phyloP scores from a whole-genome alignment of 2,888 invertebrate genomes.

The Frankliniella fusca region DNA sequence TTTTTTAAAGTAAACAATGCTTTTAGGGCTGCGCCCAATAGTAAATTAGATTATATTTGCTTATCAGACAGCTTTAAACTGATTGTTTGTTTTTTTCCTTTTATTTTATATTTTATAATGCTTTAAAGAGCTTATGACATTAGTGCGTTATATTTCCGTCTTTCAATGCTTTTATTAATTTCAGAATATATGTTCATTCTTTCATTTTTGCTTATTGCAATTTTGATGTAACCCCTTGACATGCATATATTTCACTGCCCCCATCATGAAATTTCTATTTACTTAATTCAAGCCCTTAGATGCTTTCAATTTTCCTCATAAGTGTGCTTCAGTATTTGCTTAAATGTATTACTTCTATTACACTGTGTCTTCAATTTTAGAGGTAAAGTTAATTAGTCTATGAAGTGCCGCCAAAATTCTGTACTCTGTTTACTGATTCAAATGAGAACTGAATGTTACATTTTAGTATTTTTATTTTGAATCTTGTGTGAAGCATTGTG shows the following conservation, averaged over 20 bases:
- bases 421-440: background rate
- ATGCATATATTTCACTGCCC: too few relatives aligned
- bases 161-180: too few relatives aligned
- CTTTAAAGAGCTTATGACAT: too few relatives aligned
- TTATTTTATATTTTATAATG: too few relatives aligned
- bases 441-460: background rate
- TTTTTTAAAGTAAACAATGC: background rate
- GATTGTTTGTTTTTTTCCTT: background rate
- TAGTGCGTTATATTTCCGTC: too few relatives aligned
- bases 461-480: slow-evolving; percentile 8
- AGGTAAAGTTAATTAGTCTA: background rate
- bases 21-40: background rate
- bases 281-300: background rate
- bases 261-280: too few relatives aligned
- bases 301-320: background rate
- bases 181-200: too few relatives aligned
- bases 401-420: background rate
- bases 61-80: background rate
- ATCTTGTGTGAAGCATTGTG: background rate
- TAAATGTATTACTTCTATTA: background rate
- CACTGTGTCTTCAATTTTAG: background rate
- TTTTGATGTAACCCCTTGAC: too few relatives aligned
- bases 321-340: slow-evolving; percentile 1
- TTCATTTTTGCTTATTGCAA: too few relatives aligned
- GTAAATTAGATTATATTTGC: background rate